Percentiles rank a stretch among this genome's conserved stretches.
Evolutionary conservation across 2,797 vertebrate species (phyloP).

Genomic region (Poeciliopsis presidionis): DNA sequence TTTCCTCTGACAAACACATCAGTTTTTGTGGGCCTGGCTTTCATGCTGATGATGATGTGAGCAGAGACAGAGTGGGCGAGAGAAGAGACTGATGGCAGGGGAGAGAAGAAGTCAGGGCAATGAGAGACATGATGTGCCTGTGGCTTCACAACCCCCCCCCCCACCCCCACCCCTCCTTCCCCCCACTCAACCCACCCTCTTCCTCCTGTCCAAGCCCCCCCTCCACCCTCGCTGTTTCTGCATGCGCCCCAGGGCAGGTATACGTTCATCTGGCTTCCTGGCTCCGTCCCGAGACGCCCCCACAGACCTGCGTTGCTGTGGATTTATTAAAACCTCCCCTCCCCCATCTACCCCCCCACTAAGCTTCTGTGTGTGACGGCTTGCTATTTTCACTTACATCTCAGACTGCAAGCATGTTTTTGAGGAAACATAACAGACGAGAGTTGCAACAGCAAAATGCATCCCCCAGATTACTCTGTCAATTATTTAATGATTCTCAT

Average conservation of each 20-base stretch:
- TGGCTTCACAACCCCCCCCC: conserved; percentile 45
- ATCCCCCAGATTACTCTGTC: conserved; percentile 31
- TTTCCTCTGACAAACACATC: conserved; percentile 71
- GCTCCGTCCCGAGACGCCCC: conserved; percentile 71
- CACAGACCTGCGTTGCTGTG: conserved; percentile 72
- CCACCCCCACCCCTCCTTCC: too few species aligned
- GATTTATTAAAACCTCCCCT: conserved; percentile 75
- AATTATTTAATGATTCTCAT: conserved; percentile 31
- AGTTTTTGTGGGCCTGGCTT: conserved; percentile 60
- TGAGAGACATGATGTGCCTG: conserved; percentile 67
- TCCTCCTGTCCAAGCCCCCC: conserved; percentile 18
- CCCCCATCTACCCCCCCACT: conserved; percentile 37
- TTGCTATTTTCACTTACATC: conserved; percentile 34
- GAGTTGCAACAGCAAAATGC: conserved; percentile 22
- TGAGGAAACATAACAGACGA: conserved; percentile 18
- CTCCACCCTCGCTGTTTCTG: conserved; percentile 34
- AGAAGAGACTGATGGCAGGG: conserved; percentile 59
- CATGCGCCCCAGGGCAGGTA: conserved; percentile 67
- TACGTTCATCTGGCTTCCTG: conserved; percentile 76
- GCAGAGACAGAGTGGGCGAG: conserved; percentile 55
- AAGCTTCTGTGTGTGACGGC: conserved; percentile 63
- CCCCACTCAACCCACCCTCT: not conserved
- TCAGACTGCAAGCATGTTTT: conserved; percentile 24
- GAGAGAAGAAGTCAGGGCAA: conserved; percentile 62
- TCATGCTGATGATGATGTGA: conserved; percentile 60